Evolutionary conservation across 2,797 vertebrate species (phyloP).

Genomic region (Rhinichthys osculus): DNA sequence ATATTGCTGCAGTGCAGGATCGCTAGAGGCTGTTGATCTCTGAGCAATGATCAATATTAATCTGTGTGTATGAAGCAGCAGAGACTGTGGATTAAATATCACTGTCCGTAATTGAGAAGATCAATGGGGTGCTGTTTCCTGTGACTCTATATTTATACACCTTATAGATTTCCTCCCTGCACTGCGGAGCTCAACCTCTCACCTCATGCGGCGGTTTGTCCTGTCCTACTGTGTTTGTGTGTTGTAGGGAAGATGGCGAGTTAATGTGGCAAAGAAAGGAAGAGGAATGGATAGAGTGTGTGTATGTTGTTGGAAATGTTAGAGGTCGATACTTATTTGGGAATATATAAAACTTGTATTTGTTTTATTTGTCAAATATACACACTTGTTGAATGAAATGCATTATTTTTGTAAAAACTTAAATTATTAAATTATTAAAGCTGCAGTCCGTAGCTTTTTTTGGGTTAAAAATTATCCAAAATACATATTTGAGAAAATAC

Average conservation of each 20-base stretch:
- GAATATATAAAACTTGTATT: background rate
- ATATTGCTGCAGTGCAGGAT: slow-evolving; percentile 23
- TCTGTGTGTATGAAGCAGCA: slow-evolving; percentile 47
- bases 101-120: slow-evolving; percentile 51
- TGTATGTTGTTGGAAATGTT: background rate
- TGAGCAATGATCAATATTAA: slow-evolving; percentile 50
- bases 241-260: background rate
- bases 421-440: no score
- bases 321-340: background rate
- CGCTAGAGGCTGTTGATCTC: slow-evolving; percentile 7
- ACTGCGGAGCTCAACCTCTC: slow-evolving; percentile 21
- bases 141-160: slow-evolving; percentile 50
- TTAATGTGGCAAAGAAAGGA: slow-evolving; percentile 1
- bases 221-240: slow-evolving; percentile 26
- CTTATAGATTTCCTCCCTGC: slow-evolving; percentile 39
- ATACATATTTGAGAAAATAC: no score
- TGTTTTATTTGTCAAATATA: background rate
- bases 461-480: no score
- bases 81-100: slow-evolving; percentile 59
- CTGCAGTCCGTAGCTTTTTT: no score
- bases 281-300: background rate
- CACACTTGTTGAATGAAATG: background rate
- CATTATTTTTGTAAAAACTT: background rate
- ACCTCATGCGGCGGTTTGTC: slow-evolving; percentile 24
- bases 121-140: slow-evolving; percentile 53